Percentiles rank a stretch among this genome's conserved stretches.
Conservation (phyloP, 2,888 invertebrate species). For the Pristionchus mayeri region DNA sequence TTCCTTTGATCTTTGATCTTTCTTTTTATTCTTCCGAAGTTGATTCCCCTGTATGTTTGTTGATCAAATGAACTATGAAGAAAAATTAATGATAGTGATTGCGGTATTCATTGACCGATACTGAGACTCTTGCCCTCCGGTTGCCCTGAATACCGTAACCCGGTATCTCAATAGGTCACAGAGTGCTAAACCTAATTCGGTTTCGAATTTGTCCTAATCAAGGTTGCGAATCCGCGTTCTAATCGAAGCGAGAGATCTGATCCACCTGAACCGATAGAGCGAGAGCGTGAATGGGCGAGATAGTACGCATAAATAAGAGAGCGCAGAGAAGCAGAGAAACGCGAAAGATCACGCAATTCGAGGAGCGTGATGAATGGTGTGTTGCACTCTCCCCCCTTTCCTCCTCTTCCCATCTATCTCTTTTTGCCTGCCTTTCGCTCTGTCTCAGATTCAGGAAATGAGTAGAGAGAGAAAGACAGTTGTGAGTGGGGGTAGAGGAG, state of each 20-base stretch:
- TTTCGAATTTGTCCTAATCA: neutral
- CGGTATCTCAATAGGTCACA: neutral
- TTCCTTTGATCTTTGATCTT: too few species aligned
- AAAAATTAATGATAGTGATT: too few species aligned
- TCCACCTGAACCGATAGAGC: neutral
- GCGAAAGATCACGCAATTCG: neutral
- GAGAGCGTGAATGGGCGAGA: neutral
- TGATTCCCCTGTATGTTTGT: too few species aligned
- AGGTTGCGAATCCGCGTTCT: neutral
- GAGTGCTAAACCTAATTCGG: neutral
- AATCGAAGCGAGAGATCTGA: neutral
- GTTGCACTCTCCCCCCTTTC: conserved; percentile 1
- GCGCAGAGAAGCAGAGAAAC: neutral
- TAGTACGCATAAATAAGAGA: neutral
- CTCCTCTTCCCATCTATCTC: neutral
- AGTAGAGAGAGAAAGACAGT: conserved; percentile 27
- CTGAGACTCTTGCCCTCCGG: too few species aligned
- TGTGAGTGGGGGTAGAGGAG: neutral
- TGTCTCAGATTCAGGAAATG: conserved; percentile 31
- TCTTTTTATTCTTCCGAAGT: too few species aligned
- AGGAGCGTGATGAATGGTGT: neutral
- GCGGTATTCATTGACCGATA: too few species aligned
- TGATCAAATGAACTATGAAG: too few species aligned
- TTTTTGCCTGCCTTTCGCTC: conserved; percentile 12
- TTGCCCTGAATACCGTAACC: neutral